phyloP scores from a whole-genome alignment of 1,140 invertebrate species.

The Antheraea pernyi region DNA sequence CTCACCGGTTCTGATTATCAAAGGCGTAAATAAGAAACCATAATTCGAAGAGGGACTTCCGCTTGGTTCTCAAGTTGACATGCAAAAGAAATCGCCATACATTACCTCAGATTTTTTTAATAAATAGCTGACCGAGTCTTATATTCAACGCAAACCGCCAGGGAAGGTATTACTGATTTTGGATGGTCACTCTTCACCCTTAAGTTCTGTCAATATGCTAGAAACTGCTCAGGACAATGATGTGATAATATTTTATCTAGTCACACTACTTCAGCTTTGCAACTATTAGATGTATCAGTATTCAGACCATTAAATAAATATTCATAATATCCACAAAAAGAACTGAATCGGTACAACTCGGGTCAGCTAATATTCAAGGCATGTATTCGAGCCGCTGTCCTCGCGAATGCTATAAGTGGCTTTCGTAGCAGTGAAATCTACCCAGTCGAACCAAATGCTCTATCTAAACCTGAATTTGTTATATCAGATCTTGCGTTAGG shows the following conservation, averaged over 20 bases:
- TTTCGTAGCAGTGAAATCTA: constrained; percentile 33
- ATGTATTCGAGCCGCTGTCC: constrained; percentile 28
- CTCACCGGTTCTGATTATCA: constrained; percentile 37
- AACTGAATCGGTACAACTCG: constrained; percentile 25
- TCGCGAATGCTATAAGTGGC: constrained; percentile 33
- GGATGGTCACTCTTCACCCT: constrained; percentile 64
- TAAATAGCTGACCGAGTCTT: constrained; percentile 55
- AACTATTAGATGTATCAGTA: constrained; percentile 52
- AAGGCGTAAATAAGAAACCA: constrained; percentile 47
- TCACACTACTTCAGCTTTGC: constrained; percentile 48
- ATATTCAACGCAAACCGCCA: constrained; percentile 47
- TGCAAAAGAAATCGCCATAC: constrained; percentile 48
- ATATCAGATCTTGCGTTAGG: too few species aligned
- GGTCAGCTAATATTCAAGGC: constrained; percentile 25
- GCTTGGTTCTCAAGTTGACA: constrained; percentile 43
- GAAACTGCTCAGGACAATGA: constrained; percentile 51
- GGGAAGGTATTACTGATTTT: constrained; percentile 59
- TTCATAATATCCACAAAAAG: constrained; percentile 14
- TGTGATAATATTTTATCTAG: constrained; percentile 53
- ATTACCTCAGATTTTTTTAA: constrained; percentile 53
- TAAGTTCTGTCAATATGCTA: constrained; percentile 38
- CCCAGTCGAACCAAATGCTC: too few species aligned
- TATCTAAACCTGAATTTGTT: too few species aligned
- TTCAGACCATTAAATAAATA: constrained; percentile 40
- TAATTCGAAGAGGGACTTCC: constrained; percentile 47